Conservation (phyloP, 1,140 invertebrate genomes). For the Drosophila nikananu region DNA sequence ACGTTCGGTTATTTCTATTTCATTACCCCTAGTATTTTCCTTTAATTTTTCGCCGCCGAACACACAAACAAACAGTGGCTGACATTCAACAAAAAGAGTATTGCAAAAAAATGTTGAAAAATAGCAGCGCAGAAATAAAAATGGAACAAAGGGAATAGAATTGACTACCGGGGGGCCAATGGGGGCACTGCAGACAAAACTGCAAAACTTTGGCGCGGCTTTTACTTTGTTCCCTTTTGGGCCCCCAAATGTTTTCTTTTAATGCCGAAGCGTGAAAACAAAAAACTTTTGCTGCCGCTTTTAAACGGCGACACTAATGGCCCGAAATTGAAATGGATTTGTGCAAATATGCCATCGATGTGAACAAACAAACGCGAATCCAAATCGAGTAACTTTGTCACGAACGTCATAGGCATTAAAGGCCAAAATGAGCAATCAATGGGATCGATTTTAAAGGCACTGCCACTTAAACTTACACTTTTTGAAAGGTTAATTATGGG, state of each 20-base stretch:
- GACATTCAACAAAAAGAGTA: conserved; percentile 4
- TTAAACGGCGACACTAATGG: conserved; percentile 75
- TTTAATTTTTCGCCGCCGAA: conserved; percentile 73
- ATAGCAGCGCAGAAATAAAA: conserved; percentile 40
- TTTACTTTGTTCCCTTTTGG: conserved; percentile 28
- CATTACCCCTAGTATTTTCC: conserved; percentile 71
- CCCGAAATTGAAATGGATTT: conserved; percentile 75
- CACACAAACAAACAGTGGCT: conserved; percentile 65
- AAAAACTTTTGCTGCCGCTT: conserved; percentile 69
- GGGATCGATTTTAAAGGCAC: background rate
- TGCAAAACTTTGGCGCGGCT: conserved; percentile 66
- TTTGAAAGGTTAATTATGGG: background rate
- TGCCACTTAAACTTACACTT: background rate
- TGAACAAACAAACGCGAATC: conserved; percentile 18
- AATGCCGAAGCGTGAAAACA: conserved; percentile 80
- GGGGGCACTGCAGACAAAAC: conserved; percentile 70
- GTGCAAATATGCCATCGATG: conserved; percentile 65
- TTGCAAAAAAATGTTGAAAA: conserved; percentile 50
- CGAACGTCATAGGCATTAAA: conserved; percentile 21
- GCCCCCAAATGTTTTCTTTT: conserved; percentile 71
- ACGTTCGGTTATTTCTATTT: conserved; percentile 65
- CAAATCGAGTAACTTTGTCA: conserved; percentile 27
- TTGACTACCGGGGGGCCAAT: conserved; percentile 5
- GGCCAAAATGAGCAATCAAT: conserved; percentile 31
- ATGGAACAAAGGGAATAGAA: background rate